Conservation (phyloP, 2,797 vertebrate species). For the Chromobotia macracanthus region DNA sequence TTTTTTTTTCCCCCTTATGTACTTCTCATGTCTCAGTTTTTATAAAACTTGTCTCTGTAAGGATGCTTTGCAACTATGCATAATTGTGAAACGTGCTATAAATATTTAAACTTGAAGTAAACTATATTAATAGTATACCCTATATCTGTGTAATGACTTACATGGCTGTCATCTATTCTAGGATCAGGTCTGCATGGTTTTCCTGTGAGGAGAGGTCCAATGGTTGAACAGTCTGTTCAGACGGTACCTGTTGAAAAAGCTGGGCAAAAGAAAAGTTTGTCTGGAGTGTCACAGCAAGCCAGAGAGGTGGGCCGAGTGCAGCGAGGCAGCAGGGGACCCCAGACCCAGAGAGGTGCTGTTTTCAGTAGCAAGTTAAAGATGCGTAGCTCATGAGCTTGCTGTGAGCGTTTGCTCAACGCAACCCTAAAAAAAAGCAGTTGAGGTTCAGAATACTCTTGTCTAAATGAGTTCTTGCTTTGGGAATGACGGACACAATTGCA, state of each 20-base stretch:
- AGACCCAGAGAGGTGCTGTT: conserved; percentile 59
- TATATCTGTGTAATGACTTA: not conserved
- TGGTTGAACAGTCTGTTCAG: conserved; percentile 97
- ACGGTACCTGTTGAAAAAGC: conserved; percentile 80
- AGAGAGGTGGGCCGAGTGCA: conserved; percentile 68
- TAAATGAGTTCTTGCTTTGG: not conserved
- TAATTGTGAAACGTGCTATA: too few relatives aligned
- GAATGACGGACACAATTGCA: not conserved
- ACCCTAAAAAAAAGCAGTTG: too few relatives aligned
- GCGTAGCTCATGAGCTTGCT: not conserved
- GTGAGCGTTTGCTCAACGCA: too few relatives aligned
- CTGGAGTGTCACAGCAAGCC: conserved; percentile 63
- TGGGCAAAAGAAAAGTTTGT: conserved; percentile 65
- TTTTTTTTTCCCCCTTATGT: too few relatives aligned
- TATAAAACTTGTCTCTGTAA: too few relatives aligned
- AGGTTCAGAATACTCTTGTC: not conserved
- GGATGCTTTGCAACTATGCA: too few relatives aligned
- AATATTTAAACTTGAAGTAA: too few relatives aligned
- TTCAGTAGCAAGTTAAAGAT: conserved; percentile 61
- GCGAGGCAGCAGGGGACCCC: conserved; percentile 73
- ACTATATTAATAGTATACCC: too few relatives aligned
- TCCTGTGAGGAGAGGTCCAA: conserved; percentile 84
- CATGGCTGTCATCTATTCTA: not conserved
- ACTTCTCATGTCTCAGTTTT: too few relatives aligned
- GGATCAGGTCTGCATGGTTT: conserved; percentile 81